Base-by-base conservation (phyloP, 2,888 invertebrate genomes). In the Antheraea assamensis region DNA sequence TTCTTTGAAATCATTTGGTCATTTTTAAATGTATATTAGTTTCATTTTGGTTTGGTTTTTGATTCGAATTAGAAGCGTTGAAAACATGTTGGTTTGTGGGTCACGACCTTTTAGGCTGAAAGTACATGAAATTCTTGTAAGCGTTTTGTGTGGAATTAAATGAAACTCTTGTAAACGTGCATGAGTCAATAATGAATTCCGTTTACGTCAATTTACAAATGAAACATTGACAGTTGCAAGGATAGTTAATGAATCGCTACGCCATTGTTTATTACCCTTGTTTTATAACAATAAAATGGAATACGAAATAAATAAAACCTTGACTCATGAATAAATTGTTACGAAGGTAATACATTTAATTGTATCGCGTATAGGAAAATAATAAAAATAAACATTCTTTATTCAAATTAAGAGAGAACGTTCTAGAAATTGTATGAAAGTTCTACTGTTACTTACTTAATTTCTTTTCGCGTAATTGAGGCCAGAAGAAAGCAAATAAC, bases 181-280 rank as follows among this genome's bases (percentile, higher is more conserved):
- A 61, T 61, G 61, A 27, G 27, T 61, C 61, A 61, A 24, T 1
- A 3, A 17, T 1, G 15, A 61, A 27, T 61, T 61, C 17, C 61
- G 17, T 61, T 61, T 61, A 61, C 61, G 61, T 61, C 27, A 61
- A 61, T 61, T 15, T 27, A 61, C 3, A 61, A n/a, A 61, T 3
- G 3, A 61, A 61, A 61, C 27, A 27, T 61, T 61, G 3, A 27
- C 61, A 61, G 4, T 27, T 17, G 27, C 61, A 17, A 61, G 61
- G 61, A 61, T 61, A 30, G 27, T 75, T 64, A 64, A 75, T 77
- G 74, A 75, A 78, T 61, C 15, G 27, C 0, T 21, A 15, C 2
- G 61, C 27, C 27, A 27, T 27, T 61, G 27, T 61, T 15, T 61
- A 27, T 27, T 61, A 61, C 61, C 17, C 15, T 27, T 61, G 17